A percentile compares a stretch with the other conserved stretches of the same genome.
Conservation (phyloP, 2,888 invertebrate genomes). For the Pelosia muscerda region DNA sequence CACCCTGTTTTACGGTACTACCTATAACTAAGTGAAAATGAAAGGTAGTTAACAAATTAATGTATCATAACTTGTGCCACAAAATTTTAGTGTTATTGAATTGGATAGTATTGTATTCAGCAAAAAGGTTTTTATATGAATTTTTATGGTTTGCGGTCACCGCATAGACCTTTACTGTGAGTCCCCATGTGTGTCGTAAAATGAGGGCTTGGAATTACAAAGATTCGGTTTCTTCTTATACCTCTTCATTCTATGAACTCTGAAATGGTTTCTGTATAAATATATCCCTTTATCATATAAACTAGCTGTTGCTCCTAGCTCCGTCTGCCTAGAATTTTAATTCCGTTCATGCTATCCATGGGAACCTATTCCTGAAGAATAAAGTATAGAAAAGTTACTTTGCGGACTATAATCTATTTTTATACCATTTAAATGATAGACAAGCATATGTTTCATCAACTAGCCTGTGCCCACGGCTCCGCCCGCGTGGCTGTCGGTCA, state of each 20-base stretch:
- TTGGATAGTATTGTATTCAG: slow-evolving; percentile 26
- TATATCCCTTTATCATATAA: background rate
- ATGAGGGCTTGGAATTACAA: slow-evolving; percentile 16
- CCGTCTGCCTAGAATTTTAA: background rate
- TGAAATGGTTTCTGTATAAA: background rate
- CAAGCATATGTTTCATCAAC: too few relatives aligned
- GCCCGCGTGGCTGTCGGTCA: too few relatives aligned
- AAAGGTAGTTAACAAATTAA: background rate
- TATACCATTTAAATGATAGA: too few relatives aligned
- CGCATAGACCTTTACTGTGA: slow-evolving; percentile 17
- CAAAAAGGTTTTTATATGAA: slow-evolving; percentile 23
- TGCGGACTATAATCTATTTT: too few relatives aligned
- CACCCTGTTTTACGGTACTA: too few relatives aligned
- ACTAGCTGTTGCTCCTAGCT: background rate
- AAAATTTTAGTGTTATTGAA: slow-evolving; percentile 29
- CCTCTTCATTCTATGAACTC: background rate
- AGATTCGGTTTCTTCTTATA: slow-evolving; percentile 8
- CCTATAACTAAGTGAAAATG: background rate
- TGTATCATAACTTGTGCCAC: slow-evolving; percentile 10
- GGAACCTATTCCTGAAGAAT: too few relatives aligned
- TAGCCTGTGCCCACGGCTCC: too few relatives aligned
- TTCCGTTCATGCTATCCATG: too few relatives aligned
- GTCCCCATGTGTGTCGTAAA: slow-evolving; percentile 27
- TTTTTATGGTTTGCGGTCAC: slow-evolving; percentile 25
- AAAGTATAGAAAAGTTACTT: too few relatives aligned